Conservation (phyloP, 2,797 vertebrate genomes). For the Rhinatrema bivittatum region DNA sequence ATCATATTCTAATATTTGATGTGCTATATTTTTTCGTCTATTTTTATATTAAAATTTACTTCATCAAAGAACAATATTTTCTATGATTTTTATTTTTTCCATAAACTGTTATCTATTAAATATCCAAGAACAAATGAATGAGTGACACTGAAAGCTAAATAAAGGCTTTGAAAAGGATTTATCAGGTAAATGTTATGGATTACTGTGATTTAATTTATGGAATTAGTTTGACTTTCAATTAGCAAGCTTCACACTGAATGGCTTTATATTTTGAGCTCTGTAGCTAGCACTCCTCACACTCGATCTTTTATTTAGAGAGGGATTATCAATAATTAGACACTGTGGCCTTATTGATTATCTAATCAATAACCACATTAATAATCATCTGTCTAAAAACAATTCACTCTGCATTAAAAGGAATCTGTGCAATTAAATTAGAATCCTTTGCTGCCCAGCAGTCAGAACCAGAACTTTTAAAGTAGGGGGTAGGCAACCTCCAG, state of each 20-base stretch:
- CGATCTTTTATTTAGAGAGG: slow-evolving; percentile 65
- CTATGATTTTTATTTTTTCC: slow-evolving; percentile 17
- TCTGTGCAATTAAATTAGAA: slow-evolving; percentile 40
- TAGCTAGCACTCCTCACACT: slow-evolving; percentile 55
- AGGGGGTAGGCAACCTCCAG: no score
- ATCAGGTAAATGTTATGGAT: slow-evolving; percentile 68
- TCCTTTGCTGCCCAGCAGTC: slow-evolving; percentile 20
- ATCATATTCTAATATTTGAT: no score
- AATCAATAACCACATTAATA: slow-evolving; percentile 67
- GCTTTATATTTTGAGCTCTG: slow-evolving; percentile 59
- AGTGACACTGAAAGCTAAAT: slow-evolving; percentile 54
- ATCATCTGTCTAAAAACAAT: slow-evolving; percentile 55
- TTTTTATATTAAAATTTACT: no score
- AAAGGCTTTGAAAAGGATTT: slow-evolving; percentile 54
- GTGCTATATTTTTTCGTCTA: no score
- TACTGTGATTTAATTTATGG: slow-evolving; percentile 65
- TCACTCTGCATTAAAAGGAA: slow-evolving; percentile 53
- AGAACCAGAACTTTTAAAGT: slow-evolving; percentile 9
- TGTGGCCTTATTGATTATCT: slow-evolving; percentile 61
- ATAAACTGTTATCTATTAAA: slow-evolving; percentile 7
- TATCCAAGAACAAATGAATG: no score
- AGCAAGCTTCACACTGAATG: slow-evolving; percentile 60
- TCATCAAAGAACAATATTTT: no score
- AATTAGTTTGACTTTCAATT: slow-evolving; percentile 72
- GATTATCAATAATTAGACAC: slow-evolving; percentile 74